These are phyloP conservation scores for Sebastes elongatus DNA, from an alignment of 2,797 vertebrate species.

Conservation along the genomic window DNA sequence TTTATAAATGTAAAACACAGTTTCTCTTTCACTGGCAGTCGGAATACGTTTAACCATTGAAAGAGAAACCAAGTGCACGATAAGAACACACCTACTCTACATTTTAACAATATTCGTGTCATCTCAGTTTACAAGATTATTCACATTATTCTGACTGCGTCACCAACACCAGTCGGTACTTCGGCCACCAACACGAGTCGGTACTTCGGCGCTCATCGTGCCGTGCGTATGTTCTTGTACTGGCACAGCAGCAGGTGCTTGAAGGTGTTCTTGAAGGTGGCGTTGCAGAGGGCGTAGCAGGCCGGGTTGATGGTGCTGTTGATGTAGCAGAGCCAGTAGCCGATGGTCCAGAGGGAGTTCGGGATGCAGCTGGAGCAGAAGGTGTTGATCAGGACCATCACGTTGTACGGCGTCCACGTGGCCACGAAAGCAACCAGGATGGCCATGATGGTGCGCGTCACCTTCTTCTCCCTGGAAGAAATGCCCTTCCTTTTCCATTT, in stretches of 20 bases:
- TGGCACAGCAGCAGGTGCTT: conserved; percentile 95
- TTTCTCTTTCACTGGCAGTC: background rate
- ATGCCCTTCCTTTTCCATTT: conserved; percentile 84
- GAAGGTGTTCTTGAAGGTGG: conserved; percentile 98
- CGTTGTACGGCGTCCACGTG: conserved; percentile 97
- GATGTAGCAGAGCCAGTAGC: conserved; percentile 99
- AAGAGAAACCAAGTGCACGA: conserved; percentile 17
- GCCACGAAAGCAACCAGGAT: conserved; percentile 94
- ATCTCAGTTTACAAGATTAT: background rate
- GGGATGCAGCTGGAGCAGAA: conserved; percentile 92
- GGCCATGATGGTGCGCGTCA: conserved; percentile 97
- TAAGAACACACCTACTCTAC: conserved; percentile 11
- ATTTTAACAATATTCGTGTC: background rate
- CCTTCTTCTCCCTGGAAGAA: conserved; percentile 92
- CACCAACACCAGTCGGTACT: too few relatives aligned
- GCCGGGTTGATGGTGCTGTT: conserved; percentile 98
- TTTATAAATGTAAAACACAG: background rate
- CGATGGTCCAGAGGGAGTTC: conserved; percentile 91
- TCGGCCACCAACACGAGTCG: background rate
- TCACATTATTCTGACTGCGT: conserved; percentile 11
- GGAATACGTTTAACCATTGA: background rate
- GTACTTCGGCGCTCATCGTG: conserved; percentile 44
- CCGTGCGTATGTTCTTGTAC: conserved; percentile 91
- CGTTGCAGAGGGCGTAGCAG: conserved; percentile 96
- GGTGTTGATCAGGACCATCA: conserved; percentile 97